Percentiles rank a stretch among this genome's conserved stretches.
Conservation (phyloP, 2,888 invertebrate species). For the Cryptus armator region DNA sequence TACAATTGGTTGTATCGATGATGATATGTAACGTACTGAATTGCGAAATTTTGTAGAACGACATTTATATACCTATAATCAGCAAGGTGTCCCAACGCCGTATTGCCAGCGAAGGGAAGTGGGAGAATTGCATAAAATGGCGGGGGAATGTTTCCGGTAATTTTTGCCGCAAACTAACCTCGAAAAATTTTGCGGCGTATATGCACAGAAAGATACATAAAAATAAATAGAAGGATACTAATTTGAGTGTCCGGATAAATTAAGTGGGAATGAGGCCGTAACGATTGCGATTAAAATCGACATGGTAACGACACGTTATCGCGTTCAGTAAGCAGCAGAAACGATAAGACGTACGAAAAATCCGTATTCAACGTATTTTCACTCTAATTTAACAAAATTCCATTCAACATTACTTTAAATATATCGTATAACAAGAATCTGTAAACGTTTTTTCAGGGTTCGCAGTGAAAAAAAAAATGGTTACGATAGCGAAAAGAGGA, state of each 20-base stretch:
- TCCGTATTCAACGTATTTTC: background rate
- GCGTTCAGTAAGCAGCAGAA: background rate
- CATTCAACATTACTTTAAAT: background rate
- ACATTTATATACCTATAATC: conserved; percentile 22
- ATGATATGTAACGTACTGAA: conserved; percentile 19
- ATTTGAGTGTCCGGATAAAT: conserved; percentile 29
- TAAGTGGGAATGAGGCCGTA: conserved; percentile 14
- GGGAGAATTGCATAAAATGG: conserved; percentile 12
- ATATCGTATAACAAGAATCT: background rate
- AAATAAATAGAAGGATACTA: conserved; percentile 46
- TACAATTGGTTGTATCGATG: background rate
- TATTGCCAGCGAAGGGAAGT: background rate
- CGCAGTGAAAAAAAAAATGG: conserved; percentile 35
- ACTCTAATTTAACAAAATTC: background rate
- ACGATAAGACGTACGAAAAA: background rate
- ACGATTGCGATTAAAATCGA: conserved; percentile 5
- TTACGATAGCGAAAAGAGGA: conserved; percentile 27
- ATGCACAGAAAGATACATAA: background rate
- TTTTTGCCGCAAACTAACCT: conserved; percentile 51
- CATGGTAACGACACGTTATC: conserved; percentile 4
- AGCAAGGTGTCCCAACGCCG: background rate
- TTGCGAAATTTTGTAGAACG: conserved; percentile 10
- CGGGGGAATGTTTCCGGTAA: conserved; percentile 41
- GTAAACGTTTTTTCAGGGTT: background rate
- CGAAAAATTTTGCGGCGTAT: conserved; percentile 5